Percentiles rank a stretch among this genome's conserved stretches.
Evolutionary conservation across 2,888 invertebrate species (phyloP).

Genomic region (Stratiomys singularior): DNA sequence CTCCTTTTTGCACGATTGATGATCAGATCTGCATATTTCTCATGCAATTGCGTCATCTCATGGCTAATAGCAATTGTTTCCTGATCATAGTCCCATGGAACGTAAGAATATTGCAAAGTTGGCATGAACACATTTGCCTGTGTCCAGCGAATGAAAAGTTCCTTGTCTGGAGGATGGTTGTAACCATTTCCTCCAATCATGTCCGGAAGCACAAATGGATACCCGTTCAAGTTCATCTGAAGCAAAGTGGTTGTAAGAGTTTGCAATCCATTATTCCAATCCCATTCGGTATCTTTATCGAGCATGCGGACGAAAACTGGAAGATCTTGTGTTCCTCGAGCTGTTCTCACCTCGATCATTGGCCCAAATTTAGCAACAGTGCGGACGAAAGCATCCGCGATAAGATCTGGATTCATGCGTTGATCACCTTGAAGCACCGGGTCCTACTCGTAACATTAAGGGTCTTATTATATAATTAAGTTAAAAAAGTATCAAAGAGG

Average conservation of each 20-base stretch:
- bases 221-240: slow-evolving; percentile 65
- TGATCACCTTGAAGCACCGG: slow-evolving; percentile 69
- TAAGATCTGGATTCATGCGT: slow-evolving; percentile 64
- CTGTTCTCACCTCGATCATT: slow-evolving; percentile 75
- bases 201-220: slow-evolving; percentile 79
- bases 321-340: slow-evolving; percentile 71
- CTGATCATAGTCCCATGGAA: slow-evolving; percentile 78
- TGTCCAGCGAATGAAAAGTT: slow-evolving; percentile 78
- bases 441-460: slow-evolving; percentile 66
- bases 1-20: slow-evolving; percentile 72
- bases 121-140: slow-evolving; percentile 82
- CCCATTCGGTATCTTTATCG: slow-evolving; percentile 77
- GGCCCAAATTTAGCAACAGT: slow-evolving; percentile 69
- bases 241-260: slow-evolving; percentile 72
- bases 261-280: slow-evolving; percentile 73
- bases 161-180: slow-evolving; percentile 67
- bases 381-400: slow-evolving; percentile 68
- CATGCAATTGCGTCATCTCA: slow-evolving; percentile 74
- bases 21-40: slow-evolving; percentile 71
- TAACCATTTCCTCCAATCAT: slow-evolving; percentile 78
- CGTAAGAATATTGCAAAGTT: slow-evolving; percentile 78
- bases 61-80: slow-evolving; percentile 72
- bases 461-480: neutral
- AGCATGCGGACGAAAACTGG: slow-evolving; percentile 79
- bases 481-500: neutral